These are phyloP conservation scores for Lucilia cuprina DNA, from an alignment of 1,140 invertebrate species.

Conservation along the genomic window DNA sequence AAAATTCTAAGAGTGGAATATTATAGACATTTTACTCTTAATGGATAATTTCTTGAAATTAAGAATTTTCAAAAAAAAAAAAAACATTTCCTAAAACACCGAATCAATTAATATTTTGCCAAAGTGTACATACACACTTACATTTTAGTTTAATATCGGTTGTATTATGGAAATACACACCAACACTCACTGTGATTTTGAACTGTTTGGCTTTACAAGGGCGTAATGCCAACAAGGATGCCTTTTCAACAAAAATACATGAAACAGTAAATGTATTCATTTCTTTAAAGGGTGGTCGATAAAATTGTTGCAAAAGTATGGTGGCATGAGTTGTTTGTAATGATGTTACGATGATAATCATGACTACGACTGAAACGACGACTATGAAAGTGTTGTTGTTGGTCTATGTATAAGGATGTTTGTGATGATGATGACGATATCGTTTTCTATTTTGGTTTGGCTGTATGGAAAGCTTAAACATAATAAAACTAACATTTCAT, in stretches of 20 bases:
- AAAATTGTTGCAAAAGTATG: not conserved
- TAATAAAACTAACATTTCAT: slow-evolving; percentile 34
- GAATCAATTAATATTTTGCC: no score
- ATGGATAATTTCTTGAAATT: no score
- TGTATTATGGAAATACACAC: slow-evolving; percentile 2
- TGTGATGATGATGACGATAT: not conserved
- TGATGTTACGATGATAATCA: not conserved
- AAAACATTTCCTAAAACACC: no score
- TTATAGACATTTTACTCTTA: no score
- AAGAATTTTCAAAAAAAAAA: no score
- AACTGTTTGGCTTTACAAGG: slow-evolving; percentile 27
- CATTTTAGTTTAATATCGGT: slow-evolving; percentile 4
- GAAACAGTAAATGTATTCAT: not conserved
- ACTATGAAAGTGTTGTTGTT: not conserved
- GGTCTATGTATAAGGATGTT: not conserved
- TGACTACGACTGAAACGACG: not conserved
- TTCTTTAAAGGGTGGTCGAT: not conserved
- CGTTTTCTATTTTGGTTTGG: not conserved
- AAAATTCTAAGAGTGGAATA: no score
- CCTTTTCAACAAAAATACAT: not conserved
- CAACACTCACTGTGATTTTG: not conserved
- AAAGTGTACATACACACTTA: not conserved
- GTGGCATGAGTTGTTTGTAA: not conserved
- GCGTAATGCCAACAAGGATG: slow-evolving; percentile 24
- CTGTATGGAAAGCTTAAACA: slow-evolving; percentile 9